Conservation (phyloP, 2,888 invertebrate species). For the Drosophila macrospina region DNA sequence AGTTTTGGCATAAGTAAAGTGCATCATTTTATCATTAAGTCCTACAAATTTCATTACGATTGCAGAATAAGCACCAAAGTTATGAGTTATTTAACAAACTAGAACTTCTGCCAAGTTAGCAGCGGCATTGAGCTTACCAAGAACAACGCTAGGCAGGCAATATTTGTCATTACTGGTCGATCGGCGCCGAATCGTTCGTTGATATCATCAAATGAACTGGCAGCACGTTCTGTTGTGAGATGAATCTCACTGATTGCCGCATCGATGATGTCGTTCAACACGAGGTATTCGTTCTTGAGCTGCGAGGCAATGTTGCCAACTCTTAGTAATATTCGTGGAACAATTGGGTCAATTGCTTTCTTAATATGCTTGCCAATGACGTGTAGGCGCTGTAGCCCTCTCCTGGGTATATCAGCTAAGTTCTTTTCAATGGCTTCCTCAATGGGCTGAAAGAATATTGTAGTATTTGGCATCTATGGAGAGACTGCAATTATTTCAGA, state of each 20-base stretch:
- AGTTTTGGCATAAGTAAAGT: no score
- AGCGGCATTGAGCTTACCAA: no score
- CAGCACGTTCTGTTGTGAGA: not conserved
- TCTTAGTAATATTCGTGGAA: conserved; percentile 10
- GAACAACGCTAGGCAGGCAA: conserved; percentile 89
- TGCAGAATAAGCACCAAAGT: no score
- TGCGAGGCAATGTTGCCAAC: not conserved
- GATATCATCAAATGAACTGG: conserved; percentile 28
- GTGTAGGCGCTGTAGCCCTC: not conserved
- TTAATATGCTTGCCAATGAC: not conserved
- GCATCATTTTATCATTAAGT: no score
- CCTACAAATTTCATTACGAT: no score
- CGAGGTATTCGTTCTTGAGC: not conserved
- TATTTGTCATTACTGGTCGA: conserved; percentile 86
- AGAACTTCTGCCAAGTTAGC: no score
- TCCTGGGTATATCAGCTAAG: conserved; percentile 2
- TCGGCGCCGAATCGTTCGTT: conserved; percentile 11
- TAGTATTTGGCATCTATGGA: conserved; percentile 36
- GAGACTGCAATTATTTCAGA: not conserved
- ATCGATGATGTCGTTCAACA: conserved; percentile 6
- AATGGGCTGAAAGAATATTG: conserved; percentile 12
- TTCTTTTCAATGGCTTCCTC: conserved; percentile 7
- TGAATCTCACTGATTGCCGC: conserved; percentile 19
- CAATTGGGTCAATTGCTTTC: not conserved
- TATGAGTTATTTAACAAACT: no score